Evolutionary conservation across 2,797 vertebrate genomes (phyloP).

Genomic region (Limosa lapponica): DNA sequence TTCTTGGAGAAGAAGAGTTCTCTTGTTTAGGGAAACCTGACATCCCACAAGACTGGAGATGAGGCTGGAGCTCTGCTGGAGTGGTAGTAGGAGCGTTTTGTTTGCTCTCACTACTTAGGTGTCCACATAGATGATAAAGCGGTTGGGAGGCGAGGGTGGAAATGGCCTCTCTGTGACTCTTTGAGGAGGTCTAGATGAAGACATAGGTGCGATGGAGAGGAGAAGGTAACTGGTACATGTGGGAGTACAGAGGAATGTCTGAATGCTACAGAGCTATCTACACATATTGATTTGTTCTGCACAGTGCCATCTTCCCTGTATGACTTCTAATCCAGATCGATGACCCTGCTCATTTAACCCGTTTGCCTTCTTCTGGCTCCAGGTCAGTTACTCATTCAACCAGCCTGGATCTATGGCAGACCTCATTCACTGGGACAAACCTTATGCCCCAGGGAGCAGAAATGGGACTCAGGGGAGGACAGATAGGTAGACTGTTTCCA

Average conservation of each 20-base stretch:
- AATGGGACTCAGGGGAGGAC: not conserved
- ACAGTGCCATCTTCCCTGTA: not conserved
- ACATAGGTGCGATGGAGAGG: not conserved
- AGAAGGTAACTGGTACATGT: fast-evolving
- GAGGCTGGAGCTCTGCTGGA: not conserved
- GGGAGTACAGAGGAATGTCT: not conserved
- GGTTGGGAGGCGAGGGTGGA: not conserved
- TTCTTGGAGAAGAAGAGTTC: not conserved
- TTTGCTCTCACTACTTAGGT: not conserved
- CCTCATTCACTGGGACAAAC: not conserved
- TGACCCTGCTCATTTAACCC: not conserved
- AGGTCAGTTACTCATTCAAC: not conserved
- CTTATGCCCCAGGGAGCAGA: not conserved
- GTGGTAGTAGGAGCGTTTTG: not conserved
- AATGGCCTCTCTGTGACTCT: not conserved
- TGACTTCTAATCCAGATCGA: not conserved
- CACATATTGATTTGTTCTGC: not conserved
- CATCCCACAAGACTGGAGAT: not conserved
- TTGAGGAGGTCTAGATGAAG: not conserved
- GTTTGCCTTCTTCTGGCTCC: not conserved
- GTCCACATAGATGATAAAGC: not conserved
- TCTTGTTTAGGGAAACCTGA: not conserved
- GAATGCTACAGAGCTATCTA: not conserved
- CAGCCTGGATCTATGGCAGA: not conserved
- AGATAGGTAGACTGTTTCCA: not conserved